phyloP scores from a whole-genome alignment of 2,888 invertebrate species.

The Tyria jacobaeae region DNA sequence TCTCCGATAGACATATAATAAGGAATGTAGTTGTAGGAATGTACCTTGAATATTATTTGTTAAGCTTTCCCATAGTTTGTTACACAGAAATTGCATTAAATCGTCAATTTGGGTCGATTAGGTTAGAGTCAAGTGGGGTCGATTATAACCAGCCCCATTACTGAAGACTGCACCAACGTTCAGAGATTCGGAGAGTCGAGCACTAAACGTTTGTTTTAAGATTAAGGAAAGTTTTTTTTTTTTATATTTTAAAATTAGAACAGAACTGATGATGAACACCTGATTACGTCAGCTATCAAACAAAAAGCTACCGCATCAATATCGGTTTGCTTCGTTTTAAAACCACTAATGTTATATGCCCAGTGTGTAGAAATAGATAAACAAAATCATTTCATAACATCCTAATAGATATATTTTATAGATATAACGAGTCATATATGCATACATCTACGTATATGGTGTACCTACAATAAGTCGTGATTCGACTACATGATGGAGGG shows the following conservation, averaged over 20 bases:
- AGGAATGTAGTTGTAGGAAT: conserved; percentile 4
- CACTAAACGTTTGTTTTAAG: too few relatives aligned
- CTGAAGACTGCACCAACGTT: not conserved
- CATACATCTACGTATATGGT: not conserved
- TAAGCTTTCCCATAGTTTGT: conserved; percentile 36
- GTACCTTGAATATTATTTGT: conserved; percentile 39
- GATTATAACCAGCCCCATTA: not conserved
- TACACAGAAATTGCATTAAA: conserved; percentile 34
- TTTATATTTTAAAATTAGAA: too few relatives aligned
- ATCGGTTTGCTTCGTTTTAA: too few relatives aligned
- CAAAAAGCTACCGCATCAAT: too few relatives aligned
- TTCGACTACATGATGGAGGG: conserved; percentile 13
- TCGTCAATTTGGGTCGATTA: conserved; percentile 3
- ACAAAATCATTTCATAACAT: too few relatives aligned
- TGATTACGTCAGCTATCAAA: too few relatives aligned
- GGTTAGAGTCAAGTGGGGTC: conserved; percentile 1
- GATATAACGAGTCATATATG: not conserved
- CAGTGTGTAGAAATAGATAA: too few relatives aligned
- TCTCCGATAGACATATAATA: not conserved
- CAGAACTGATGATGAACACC: too few relatives aligned
- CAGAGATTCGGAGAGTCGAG: too few relatives aligned
- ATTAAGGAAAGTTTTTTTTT: too few relatives aligned
- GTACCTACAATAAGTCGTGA: not conserved
- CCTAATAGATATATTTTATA: too few relatives aligned
- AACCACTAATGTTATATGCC: too few relatives aligned